Base-by-base conservation (phyloP, 1,140 invertebrate species). In the Danaus plexippus region DNA sequence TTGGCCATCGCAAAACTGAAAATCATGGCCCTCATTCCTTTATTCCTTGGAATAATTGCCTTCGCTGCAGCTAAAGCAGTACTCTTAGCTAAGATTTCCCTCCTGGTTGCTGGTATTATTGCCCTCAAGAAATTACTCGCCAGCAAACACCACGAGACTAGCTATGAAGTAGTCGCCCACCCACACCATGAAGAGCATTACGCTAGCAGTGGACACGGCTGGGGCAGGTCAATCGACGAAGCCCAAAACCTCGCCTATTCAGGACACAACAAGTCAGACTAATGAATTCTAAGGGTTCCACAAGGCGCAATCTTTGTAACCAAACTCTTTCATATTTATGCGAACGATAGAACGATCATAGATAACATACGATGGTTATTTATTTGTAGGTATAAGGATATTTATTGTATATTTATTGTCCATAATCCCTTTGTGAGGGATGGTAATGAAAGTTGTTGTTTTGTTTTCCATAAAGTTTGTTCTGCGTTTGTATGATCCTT, bases 1-100 rank as follows among this genome's bases (percentile, higher is more conserved):
- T 86, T 95, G 40, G 88, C 94, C 56, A 88, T 95, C 46, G 85
- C 94, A 73, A 94, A 94, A 75, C 76, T 95, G 75, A 95, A 95
- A 88, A 92, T 93, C 57, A 92, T 92, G 54, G 90, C 92, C 12
- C 88, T 95, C 22, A 91, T 94, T 66, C 94, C 94, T 12, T 86
- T 95, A 56, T 90, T 91, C 60, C 88, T 95, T 10, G 94, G 93
- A 60, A 92, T 90, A 71, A 89, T 95, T 52, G 94, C 92, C 9
- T 88, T 95, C n/a, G 88, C 94, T 40, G 93, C 94, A 7, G 92
- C 94, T 88, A 95, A 95, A 87, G 94, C 94, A 11, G 88, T 95
- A 51, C 87, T 95, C 47, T 89, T 95, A 63, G 93, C 93, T 75
- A 95, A 95, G 86, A 89, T 95, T 57, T 92, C 94, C 9, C 89